Percentiles rank a stretch among this genome's conserved stretches.
These are phyloP conservation scores for Nyctibius bracteatus DNA, from an alignment of 2,113 vertebrate species.

Conservation along the genomic window DNA sequence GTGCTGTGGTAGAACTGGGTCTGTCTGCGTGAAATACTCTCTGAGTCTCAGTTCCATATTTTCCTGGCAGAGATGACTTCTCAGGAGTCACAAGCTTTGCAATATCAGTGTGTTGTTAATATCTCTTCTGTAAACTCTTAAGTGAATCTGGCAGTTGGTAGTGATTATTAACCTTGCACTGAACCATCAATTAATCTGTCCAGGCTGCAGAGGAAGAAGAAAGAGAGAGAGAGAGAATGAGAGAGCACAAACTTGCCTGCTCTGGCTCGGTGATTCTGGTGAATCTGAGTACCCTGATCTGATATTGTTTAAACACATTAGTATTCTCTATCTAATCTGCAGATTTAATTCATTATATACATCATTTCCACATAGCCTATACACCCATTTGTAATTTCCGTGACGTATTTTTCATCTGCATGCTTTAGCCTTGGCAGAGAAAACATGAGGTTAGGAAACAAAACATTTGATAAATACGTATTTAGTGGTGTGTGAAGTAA, in stretches of 20 bases:
- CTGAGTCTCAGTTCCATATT: background rate
- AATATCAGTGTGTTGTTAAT: slow-evolving; percentile 57
- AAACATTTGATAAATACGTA: slow-evolving; percentile 32
- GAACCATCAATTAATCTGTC: slow-evolving; percentile 77
- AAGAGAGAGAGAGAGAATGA: slow-evolving; percentile 19
- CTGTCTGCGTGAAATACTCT: background rate
- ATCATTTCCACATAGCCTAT: slow-evolving; percentile 71
- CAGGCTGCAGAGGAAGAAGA: slow-evolving; percentile 44
- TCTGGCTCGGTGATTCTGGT: slow-evolving; percentile 51
- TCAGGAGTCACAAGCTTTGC: slow-evolving; percentile 19
- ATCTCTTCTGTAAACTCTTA: slow-evolving; percentile 65
- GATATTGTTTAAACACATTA: slow-evolving; percentile 67
- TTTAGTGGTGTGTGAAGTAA: slow-evolving; percentile 1
- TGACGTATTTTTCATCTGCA: slow-evolving; percentile 39
- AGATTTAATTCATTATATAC: slow-evolving; percentile 76
- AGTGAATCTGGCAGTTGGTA: slow-evolving; percentile 72
- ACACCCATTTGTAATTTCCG: slow-evolving; percentile 66
- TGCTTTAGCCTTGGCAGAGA: slow-evolving; percentile 34
- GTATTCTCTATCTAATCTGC: slow-evolving; percentile 63
- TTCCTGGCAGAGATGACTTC: background rate
- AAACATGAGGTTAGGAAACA: slow-evolving; percentile 19
- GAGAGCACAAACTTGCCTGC: slow-evolving; percentile 32
- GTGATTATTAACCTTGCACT: slow-evolving; percentile 79
- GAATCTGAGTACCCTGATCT: slow-evolving; percentile 49
- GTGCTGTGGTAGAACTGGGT: background rate